phyloP scores from a whole-genome alignment of 2,797 vertebrate genomes.

The Coregonus ussuriensis region DNA sequence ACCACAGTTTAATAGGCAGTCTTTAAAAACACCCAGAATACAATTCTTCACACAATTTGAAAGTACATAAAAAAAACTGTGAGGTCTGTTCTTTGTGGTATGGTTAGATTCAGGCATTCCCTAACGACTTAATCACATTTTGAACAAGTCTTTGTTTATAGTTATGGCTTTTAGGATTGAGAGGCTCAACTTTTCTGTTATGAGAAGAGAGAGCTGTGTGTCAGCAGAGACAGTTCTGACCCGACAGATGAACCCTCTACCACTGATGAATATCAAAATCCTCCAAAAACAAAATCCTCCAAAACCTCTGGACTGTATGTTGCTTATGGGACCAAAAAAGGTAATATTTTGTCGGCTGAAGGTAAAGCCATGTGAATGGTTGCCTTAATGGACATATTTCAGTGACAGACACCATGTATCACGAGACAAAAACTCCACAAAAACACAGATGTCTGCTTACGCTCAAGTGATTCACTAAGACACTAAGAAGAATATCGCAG shows the following conservation, averaged over 20 bases:
- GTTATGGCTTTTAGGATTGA: background rate
- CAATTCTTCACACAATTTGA: background rate
- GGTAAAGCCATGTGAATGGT: background rate
- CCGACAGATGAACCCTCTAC: background rate
- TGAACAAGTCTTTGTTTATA: slow-evolving; percentile 5
- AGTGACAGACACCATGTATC: background rate
- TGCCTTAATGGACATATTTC: background rate
- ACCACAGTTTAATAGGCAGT: background rate
- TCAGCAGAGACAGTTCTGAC: background rate
- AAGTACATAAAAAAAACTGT: background rate
- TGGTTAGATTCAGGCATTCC: background rate
- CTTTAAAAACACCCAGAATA: background rate
- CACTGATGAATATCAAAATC: background rate
- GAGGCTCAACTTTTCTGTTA: background rate
- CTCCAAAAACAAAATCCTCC: background rate
- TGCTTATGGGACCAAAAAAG: background rate
- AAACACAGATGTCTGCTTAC: background rate
- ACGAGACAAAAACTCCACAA: background rate
- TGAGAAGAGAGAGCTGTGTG: background rate
- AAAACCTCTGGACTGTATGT: background rate
- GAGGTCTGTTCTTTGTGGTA: background rate
- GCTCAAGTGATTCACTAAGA: background rate
- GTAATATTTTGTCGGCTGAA: background rate
- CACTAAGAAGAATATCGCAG: background rate
- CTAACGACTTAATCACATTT: background rate